phyloP scores from a whole-genome alignment of 1,140 invertebrate species.

The Pseudomyrmex concolor region DNA sequence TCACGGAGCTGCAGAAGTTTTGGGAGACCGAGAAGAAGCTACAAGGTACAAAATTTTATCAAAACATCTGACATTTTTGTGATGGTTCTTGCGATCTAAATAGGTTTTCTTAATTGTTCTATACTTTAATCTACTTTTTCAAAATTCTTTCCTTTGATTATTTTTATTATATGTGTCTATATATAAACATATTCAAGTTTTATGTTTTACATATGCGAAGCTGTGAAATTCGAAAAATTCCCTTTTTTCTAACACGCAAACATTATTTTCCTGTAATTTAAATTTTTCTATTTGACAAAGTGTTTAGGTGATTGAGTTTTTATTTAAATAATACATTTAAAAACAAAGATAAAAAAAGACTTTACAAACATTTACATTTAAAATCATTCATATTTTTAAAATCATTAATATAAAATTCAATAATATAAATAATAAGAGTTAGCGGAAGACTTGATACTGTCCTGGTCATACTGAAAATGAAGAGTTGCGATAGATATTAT shows the following conservation, averaged over 20 bases:
- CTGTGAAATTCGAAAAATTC: neutral
- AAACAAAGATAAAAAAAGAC: neutral
- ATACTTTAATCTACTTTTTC: neutral
- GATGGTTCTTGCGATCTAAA: neutral
- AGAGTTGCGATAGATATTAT: slow-evolving; percentile 41
- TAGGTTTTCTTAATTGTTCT: neutral
- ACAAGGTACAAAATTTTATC: slow-evolving; percentile 89
- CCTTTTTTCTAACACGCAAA: neutral
- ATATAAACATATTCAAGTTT: neutral
- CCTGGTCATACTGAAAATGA: slow-evolving; percentile 59
- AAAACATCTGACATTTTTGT: neutral
- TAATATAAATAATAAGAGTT: neutral
- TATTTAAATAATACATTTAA: neutral
- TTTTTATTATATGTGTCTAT: neutral
- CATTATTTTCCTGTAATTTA: neutral
- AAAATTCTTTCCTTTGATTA: neutral
- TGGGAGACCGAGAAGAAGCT: slow-evolving; percentile 98
- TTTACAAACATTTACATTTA: neutral
- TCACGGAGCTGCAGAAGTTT: slow-evolving; percentile 97
- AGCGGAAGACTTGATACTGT: neutral
- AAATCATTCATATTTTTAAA: slow-evolving; percentile 3
- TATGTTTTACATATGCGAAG: neutral
- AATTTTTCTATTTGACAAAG: neutral
- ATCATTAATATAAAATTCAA: slow-evolving; percentile 33
- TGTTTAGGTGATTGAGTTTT: neutral